Conservation (phyloP, 2,797 vertebrate genomes). For the Schizothorax lantsangensis region DNA sequence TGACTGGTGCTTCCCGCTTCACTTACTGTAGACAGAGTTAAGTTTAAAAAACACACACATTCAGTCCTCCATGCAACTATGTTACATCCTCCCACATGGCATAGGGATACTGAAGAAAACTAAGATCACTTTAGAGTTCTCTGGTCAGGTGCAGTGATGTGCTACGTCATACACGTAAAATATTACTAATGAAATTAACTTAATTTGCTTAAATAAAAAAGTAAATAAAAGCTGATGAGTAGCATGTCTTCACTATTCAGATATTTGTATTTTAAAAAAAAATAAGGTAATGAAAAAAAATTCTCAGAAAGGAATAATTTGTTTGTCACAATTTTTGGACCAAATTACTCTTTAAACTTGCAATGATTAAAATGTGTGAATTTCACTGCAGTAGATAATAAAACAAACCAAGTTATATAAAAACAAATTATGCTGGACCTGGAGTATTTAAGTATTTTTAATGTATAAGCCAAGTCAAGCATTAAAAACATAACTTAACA, state of each 20-base stretch:
- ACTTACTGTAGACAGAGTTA: not conserved
- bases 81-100: not conserved
- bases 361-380: not conserved
- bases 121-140: not conserved
- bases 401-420: not conserved
- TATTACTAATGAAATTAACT: not conserved
- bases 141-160: not conserved
- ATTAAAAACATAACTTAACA: not conserved
- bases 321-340: not conserved
- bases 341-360: not conserved
- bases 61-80: not conserved
- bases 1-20: conserved; percentile 40
- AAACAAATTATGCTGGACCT: not conserved
- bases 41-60: not conserved
- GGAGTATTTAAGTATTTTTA: not conserved
- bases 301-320: not conserved
- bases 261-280: not conserved
- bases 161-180: not conserved
- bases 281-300: not conserved
- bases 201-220: not conserved
- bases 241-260: not conserved
- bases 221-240: not conserved
- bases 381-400: not conserved
- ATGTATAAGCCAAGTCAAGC: not conserved
- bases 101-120: not conserved